A percentile compares a stretch with the other conserved stretches of the same genome.
These are phyloP conservation scores for Muntiacus muntjak DNA, from an alignment of 2,113 vertebrate genomes.

Conservation along the genomic window DNA sequence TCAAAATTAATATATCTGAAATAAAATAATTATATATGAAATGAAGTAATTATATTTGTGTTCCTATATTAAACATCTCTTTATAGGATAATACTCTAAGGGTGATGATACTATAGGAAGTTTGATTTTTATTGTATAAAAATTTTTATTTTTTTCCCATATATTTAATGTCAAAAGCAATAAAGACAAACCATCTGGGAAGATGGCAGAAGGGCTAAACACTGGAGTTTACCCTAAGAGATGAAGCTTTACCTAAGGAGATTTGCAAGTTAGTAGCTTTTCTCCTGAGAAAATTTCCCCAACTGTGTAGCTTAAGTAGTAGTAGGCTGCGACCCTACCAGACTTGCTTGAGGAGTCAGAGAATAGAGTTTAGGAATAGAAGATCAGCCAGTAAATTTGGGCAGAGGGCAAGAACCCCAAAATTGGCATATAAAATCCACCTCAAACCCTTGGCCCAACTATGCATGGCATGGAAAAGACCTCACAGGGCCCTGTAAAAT, in stretches of 20 bases:
- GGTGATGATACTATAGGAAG: background rate
- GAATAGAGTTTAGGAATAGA: background rate
- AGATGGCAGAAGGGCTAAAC: background rate
- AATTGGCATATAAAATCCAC: background rate
- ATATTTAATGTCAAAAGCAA: background rate
- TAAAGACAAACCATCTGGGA: background rate
- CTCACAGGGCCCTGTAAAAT: background rate
- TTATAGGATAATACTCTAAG: background rate
- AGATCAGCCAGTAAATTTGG: background rate
- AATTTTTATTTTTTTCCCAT: background rate
- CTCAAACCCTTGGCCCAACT: background rate
- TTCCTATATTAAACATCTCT: background rate
- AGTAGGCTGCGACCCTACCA: background rate
- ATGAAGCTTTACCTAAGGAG: background rate
- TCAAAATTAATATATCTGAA: background rate
- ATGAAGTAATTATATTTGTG: background rate
- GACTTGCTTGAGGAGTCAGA: background rate
- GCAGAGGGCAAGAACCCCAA: background rate
- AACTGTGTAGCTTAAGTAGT: background rate
- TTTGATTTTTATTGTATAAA: background rate
- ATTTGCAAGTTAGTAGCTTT: background rate
- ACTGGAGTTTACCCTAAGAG: background rate
- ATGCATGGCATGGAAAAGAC: background rate
- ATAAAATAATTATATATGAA: background rate
- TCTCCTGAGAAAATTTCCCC: background rate